Percentiles rank a stretch among this genome's conserved stretches.
These are phyloP conservation scores for Linnaemya vulpina DNA, from an alignment of 2,888 invertebrate genomes.

Conservation along the genomic window DNA sequence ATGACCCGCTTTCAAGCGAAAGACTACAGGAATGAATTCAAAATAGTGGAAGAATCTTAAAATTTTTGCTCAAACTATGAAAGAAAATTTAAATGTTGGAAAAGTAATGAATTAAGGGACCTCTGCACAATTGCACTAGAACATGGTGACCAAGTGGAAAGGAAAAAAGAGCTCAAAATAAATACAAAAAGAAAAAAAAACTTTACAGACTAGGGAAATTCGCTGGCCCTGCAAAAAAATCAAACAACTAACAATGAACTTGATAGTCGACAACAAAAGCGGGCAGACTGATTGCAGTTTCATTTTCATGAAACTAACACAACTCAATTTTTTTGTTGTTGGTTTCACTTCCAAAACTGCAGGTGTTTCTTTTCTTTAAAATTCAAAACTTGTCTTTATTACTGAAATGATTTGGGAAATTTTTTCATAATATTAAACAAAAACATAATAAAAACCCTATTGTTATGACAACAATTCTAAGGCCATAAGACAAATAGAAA, in stretches of 20 bases:
- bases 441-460: slow-evolving; percentile 13
- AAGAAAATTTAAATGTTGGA: slow-evolving; percentile 39
- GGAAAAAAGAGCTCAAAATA: background rate
- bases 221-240: slow-evolving; percentile 32
- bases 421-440: background rate
- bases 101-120: slow-evolving; percentile 65
- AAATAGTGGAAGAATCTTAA: slow-evolving; percentile 16
- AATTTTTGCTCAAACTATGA: slow-evolving; percentile 14
- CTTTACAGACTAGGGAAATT: slow-evolving; percentile 37
- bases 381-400: slow-evolving; percentile 50
- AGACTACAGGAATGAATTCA: background rate
- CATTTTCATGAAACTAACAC: slow-evolving; percentile 34
- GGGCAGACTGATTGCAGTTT: slow-evolving; percentile 38
- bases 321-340: slow-evolving; percentile 14
- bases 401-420: slow-evolving; percentile 52
- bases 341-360: slow-evolving; percentile 2
- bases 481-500: background rate
- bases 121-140: slow-evolving; percentile 47
- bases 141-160: slow-evolving; percentile 41
- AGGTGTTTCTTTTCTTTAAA: slow-evolving; percentile 7
- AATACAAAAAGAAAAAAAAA: background rate
- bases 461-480: slow-evolving; percentile 1
- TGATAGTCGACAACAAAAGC: slow-evolving; percentile 16
- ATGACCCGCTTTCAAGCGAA: slow-evolving; percentile 39
- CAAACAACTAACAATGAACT: slow-evolving; percentile 64